phyloP scores from a whole-genome alignment of 1,140 invertebrate species.

The Daktulosphaira vitifoliae region DNA sequence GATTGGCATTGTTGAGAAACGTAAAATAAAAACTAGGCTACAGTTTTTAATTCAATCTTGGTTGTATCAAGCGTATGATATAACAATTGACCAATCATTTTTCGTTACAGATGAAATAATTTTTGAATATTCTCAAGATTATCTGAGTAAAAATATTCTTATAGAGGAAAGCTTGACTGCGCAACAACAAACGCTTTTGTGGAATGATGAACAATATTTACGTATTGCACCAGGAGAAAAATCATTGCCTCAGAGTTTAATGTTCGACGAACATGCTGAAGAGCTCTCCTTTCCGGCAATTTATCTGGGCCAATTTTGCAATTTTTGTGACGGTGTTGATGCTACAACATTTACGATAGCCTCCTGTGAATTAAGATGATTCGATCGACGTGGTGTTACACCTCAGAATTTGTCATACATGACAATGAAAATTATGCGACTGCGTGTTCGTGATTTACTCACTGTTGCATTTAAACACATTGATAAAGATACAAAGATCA shows the following conservation, averaged over 20 bases:
- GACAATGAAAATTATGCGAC: no score
- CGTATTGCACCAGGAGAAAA: slow-evolving; percentile 40
- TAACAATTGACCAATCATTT: no score
- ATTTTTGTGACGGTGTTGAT: slow-evolving; percentile 37
- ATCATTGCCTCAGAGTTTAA: slow-evolving; percentile 35
- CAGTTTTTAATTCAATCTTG: background rate
- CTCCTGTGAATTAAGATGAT: slow-evolving; percentile 37
- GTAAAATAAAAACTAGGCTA: background rate
- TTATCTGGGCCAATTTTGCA: slow-evolving; percentile 41
- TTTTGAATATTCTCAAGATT: background rate
- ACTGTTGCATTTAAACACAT: slow-evolving; percentile 37
- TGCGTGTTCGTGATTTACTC: slow-evolving; percentile 34
- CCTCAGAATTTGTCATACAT: slow-evolving; percentile 38
- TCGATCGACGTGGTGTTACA: slow-evolving; percentile 36
- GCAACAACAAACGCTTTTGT: no score
- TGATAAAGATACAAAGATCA: slow-evolving; percentile 38
- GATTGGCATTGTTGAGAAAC: background rate
- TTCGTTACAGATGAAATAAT: no score
- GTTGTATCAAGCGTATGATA: background rate
- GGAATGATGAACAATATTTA: slow-evolving; percentile 41
- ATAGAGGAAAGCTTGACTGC: no score
- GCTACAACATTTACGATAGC: slow-evolving; percentile 38
- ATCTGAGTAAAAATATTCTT: no score
- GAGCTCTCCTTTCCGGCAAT: slow-evolving; percentile 43
- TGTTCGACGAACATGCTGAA: slow-evolving; percentile 41